These are phyloP conservation scores for Neopipo cinnamomea DNA, from an alignment of 2,113 vertebrate genomes.

Conservation along the genomic window DNA sequence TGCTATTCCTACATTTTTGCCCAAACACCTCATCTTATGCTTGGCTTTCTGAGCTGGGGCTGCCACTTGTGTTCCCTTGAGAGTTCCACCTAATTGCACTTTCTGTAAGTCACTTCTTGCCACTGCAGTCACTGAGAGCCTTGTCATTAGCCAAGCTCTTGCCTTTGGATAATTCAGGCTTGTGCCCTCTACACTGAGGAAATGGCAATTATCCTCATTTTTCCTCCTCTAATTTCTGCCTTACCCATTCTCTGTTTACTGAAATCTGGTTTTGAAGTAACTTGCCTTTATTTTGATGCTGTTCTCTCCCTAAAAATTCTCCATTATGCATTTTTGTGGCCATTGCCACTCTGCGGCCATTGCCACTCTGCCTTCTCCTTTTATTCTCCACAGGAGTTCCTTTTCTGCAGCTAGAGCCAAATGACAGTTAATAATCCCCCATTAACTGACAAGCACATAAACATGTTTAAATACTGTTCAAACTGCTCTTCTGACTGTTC, in stretches of 20 bases:
- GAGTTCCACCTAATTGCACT: background rate
- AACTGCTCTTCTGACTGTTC: background rate
- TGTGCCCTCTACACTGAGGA: background rate
- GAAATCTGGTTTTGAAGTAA: background rate
- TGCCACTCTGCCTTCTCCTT: background rate
- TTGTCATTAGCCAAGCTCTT: background rate
- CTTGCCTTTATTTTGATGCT: background rate
- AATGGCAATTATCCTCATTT: background rate
- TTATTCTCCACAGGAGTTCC: background rate
- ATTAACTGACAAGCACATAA: background rate
- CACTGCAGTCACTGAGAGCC: background rate
- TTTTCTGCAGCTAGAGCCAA: background rate
- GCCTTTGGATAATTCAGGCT: background rate
- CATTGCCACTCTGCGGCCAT: background rate
- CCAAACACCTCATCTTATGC: background rate
- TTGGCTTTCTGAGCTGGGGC: background rate
- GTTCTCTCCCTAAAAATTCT: background rate
- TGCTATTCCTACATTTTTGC: background rate
- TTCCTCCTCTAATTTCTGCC: background rate
- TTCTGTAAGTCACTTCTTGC: background rate
- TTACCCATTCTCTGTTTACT: background rate
- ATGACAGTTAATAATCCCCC: background rate
- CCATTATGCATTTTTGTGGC: background rate
- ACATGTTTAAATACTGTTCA: background rate
- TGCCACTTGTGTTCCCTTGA: accelerated